Conservation (phyloP, 2,888 invertebrate genomes). For the Oscheius sp. region DNA sequence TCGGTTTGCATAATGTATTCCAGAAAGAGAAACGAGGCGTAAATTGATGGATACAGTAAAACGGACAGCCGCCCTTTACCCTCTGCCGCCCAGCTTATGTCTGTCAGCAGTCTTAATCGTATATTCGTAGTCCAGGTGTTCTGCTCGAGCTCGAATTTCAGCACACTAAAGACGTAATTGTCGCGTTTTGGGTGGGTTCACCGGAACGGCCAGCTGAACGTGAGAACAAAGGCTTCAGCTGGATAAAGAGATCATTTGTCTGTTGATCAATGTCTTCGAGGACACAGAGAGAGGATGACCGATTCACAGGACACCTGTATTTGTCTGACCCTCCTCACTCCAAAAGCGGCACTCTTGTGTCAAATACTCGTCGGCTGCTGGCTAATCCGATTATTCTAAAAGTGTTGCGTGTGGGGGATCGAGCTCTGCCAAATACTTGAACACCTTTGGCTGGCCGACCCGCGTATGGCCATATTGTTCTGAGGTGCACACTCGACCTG, state of each 20-base stretch:
- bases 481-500: slow-evolving; percentile 29
- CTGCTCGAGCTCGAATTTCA: slow-evolving; percentile 11
- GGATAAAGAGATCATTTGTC: neutral
- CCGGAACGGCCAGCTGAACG: slow-evolving; percentile 19
- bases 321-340: neutral
- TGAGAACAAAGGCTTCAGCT: neutral
- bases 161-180: slow-evolving; percentile 9
- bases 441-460: slow-evolving; percentile 20
- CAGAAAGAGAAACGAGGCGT: slow-evolving; percentile 25
- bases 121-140: slow-evolving; percentile 4
- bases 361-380: slow-evolving; percentile 9
- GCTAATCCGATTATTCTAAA: slow-evolving; percentile 35
- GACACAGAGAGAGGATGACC: neutral
- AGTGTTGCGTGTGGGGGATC: slow-evolving; percentile 28
- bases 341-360: slow-evolving; percentile 20
- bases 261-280: neutral
- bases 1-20: slow-evolving; percentile 34
- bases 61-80: slow-evolving; percentile 35
- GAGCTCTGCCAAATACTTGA: slow-evolving; percentile 35
- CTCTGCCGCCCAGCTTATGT: slow-evolving; percentile 15
- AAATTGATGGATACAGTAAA: slow-evolving; percentile 33
- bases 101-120: neutral
- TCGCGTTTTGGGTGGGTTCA: slow-evolving; percentile 16
- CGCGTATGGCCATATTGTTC: slow-evolving; percentile 18
- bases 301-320: slow-evolving; percentile 28